These are phyloP conservation scores for Heliconius aoede DNA, from an alignment of 2,888 invertebrate species.

Conservation along the genomic window DNA sequence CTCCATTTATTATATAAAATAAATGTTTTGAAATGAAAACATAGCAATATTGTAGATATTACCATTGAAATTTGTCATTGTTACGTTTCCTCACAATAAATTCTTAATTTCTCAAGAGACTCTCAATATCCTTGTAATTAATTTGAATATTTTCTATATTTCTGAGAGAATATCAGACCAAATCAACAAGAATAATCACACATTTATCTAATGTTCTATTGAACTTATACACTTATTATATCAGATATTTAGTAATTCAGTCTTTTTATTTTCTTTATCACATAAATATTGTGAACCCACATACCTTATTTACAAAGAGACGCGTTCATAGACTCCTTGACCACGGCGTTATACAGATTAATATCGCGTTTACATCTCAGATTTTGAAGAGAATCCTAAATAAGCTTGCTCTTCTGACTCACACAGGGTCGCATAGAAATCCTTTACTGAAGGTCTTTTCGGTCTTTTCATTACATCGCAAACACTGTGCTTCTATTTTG, in stretches of 20 bases:
- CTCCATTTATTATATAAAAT: too few relatives aligned
- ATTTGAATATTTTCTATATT: background rate
- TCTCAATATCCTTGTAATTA: background rate
- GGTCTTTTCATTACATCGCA: constrained; percentile 50
- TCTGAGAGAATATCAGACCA: too few relatives aligned
- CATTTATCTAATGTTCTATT: too few relatives aligned
- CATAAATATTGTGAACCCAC: background rate
- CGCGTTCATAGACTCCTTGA: background rate
- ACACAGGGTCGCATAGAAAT: constrained; percentile 41
- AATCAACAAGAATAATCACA: too few relatives aligned
- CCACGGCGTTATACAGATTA: background rate
- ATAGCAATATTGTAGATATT: background rate
- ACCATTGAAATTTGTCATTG: background rate
- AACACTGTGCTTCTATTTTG: constrained; percentile 49
- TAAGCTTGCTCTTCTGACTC: constrained; percentile 42
- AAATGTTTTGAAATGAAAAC: too few relatives aligned
- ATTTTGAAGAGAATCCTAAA: constrained; percentile 36
- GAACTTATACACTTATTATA: too few relatives aligned
- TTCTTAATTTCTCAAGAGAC: background rate
- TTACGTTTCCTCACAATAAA: background rate
- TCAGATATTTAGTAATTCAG: too few relatives aligned
- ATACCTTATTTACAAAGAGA: background rate
- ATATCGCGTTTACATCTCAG: constrained; percentile 12
- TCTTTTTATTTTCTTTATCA: background rate
- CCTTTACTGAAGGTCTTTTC: constrained; percentile 47